phyloP scores from a whole-genome alignment of 2,888 invertebrate genomes.

The Sarcophaga variegata region DNA sequence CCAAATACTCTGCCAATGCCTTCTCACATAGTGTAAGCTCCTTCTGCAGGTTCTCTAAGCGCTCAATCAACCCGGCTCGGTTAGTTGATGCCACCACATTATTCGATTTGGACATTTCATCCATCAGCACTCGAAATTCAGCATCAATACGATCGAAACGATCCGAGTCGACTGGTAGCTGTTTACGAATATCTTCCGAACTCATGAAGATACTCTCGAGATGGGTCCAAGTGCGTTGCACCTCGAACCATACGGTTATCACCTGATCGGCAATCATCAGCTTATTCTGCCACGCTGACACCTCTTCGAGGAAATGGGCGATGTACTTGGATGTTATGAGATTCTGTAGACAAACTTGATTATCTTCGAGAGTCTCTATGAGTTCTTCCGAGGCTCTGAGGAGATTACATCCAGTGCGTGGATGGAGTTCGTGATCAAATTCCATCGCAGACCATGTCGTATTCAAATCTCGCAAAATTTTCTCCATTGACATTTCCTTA shows the following conservation, averaged over 20 bases:
- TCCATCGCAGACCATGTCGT: conserved; percentile 95
- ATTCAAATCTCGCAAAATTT: conserved; percentile 93
- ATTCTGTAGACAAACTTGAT: conserved; percentile 97
- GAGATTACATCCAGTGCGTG: conserved; percentile 92
- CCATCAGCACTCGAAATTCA: conserved; percentile 90
- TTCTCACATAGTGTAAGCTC: conserved; percentile 96
- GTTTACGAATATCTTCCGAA: conserved; percentile 97
- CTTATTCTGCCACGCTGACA: conserved; percentile 96
- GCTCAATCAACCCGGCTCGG: conserved; percentile 89
- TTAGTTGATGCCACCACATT: conserved; percentile 97
- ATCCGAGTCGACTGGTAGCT: conserved; percentile 95
- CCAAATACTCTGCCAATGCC: conserved; percentile 97
- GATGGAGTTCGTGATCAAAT: conserved; percentile 94
- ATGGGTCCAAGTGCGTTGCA: conserved; percentile 98
- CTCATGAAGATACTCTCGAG: conserved; percentile 99
- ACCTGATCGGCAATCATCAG: conserved; percentile 96
- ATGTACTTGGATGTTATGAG: conserved; percentile 98
- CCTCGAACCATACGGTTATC: conserved; percentile 96
- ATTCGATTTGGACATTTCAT: conserved; percentile 81
- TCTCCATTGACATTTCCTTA: conserved; percentile 99
- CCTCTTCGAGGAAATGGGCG: conserved; percentile 96
- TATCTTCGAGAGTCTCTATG: conserved; percentile 98
- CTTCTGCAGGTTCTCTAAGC: conserved; percentile 91
- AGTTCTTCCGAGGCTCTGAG: conserved; percentile 96
- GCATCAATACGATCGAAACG: conserved; percentile 95